Evolutionary conservation across 2,113 vertebrate genomes (phyloP).

Genomic region (Bombycilla garrulus): DNA sequence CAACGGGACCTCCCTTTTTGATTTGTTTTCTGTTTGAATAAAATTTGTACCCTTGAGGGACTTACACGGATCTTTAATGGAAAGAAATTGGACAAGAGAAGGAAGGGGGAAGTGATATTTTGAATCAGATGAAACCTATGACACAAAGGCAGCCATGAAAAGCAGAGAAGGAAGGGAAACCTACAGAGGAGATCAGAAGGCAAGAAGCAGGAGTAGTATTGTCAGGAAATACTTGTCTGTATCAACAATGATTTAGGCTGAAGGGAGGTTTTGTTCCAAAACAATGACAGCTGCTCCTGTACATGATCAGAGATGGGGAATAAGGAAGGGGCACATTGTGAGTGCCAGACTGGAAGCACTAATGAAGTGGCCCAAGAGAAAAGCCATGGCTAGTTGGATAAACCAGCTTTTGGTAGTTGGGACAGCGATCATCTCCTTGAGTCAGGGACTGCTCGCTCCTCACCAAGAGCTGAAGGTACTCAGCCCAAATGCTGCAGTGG

Average conservation of each 20-base stretch:
- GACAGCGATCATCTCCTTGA: accelerated
- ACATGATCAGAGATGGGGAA: neutral
- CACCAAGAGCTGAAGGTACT: neutral
- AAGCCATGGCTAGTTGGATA: neutral
- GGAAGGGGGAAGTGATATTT: neutral
- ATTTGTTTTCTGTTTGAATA: neutral
- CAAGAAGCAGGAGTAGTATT: neutral
- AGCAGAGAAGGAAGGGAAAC: neutral
- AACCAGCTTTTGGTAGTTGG: neutral
- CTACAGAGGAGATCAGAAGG: neutral
- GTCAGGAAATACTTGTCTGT: neutral
- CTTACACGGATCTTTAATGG: neutral
- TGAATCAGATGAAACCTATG: neutral
- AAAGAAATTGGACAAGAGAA: neutral
- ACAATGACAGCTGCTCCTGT: neutral
- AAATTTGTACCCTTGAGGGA: neutral
- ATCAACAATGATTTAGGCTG: neutral
- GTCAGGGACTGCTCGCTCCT: accelerated
- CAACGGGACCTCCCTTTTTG: neutral
- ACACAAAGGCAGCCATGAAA: neutral
- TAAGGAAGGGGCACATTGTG: neutral
- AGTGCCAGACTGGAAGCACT: neutral
- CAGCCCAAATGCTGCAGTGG: neutral
- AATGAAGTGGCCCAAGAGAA: neutral
- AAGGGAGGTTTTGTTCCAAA: neutral